Conservation (phyloP, 1,140 invertebrate genomes). For the Cepaea nemoralis region DNA sequence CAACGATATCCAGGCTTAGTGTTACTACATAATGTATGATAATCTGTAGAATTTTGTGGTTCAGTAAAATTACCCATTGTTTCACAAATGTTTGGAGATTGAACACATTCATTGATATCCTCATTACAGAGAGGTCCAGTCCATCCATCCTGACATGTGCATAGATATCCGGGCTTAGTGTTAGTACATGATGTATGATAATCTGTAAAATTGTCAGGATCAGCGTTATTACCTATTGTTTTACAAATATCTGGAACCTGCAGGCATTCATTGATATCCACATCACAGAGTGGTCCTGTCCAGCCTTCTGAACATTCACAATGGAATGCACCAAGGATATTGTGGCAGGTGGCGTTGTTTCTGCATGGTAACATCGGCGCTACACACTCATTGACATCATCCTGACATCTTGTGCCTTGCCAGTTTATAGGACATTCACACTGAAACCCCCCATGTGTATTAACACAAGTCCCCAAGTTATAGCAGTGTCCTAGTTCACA, state of each 20-base stretch:
- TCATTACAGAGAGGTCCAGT: constrained; percentile 52
- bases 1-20: not conserved
- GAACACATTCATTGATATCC: constrained; percentile 67
- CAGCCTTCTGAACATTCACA: constrained; percentile 44
- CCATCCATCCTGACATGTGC: constrained; percentile 41
- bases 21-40: not conserved
- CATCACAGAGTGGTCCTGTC: constrained; percentile 53
- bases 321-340: constrained; percentile 43
- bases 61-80: not conserved
- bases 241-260: not conserved
- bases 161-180: no score
- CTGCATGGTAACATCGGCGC: constrained; percentile 89
- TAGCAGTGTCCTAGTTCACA: constrained; percentile 79
- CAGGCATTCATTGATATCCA: constrained; percentile 75
- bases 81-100: not conserved
- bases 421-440: constrained; percentile 20
- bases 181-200: no score
- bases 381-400: constrained; percentile 54
- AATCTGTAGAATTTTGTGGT: not conserved
- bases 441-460: not conserved
- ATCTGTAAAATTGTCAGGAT: no score
- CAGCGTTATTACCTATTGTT: not conserved
- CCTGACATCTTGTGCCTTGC: constrained; percentile 33
- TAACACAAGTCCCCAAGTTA: constrained; percentile 78
- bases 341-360: constrained; percentile 47